phyloP scores from a whole-genome alignment of 2,113 vertebrate genomes.

The Hylia prasina region DNA sequence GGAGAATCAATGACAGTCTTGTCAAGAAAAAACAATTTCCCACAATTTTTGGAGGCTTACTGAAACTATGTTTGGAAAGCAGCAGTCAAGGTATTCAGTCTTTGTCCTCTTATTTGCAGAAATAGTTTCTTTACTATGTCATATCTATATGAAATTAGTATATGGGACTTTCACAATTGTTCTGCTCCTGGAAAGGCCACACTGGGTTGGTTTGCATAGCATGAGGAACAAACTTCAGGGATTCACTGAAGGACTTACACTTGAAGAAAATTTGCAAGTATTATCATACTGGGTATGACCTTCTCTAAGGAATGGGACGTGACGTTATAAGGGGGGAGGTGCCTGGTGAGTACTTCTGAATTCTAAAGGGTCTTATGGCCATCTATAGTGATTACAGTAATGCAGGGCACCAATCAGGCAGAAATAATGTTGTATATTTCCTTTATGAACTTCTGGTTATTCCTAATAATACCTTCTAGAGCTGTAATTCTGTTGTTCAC shows the following conservation, averaged over 20 bases:
- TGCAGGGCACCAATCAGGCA: neutral
- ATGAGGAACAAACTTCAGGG: neutral
- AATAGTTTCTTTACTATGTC: neutral
- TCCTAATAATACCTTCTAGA: neutral
- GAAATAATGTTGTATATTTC: neutral
- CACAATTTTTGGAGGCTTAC: neutral
- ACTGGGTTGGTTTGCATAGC: neutral
- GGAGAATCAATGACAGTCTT: neutral
- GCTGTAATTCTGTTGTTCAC: neutral
- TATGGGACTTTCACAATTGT: neutral
- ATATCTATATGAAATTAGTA: neutral
- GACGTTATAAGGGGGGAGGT: neutral
- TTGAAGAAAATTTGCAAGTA: neutral
- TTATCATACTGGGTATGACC: neutral
- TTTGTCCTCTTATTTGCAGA: neutral
- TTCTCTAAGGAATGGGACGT: neutral
- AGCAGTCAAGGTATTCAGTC: neutral
- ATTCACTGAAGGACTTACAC: neutral
- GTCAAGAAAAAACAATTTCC: neutral
- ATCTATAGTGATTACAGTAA: neutral
- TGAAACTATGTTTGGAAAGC: neutral
- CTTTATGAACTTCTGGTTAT: neutral
- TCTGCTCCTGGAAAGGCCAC: neutral
- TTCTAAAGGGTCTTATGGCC: neutral
- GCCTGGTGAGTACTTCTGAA: neutral